A percentile compares a stretch with the other conserved stretches of the same genome.
Evolutionary conservation across 2,888 invertebrate species (phyloP).

Genomic region (Brachyptera putata): DNA sequence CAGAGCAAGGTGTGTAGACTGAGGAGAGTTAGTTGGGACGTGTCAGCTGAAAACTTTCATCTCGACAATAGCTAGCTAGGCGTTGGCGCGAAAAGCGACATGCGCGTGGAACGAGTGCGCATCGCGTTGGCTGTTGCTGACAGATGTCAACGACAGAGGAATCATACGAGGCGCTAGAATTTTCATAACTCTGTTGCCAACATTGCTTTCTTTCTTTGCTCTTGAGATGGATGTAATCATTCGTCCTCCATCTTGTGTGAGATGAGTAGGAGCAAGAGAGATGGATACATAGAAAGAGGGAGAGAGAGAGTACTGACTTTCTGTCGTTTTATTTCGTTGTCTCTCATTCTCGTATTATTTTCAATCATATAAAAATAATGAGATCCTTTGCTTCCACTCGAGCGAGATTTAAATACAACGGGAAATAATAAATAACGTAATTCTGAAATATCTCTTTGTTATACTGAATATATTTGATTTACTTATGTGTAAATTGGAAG

Average conservation of each 20-base stretch:
- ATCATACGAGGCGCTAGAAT: neutral
- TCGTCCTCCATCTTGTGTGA: neutral
- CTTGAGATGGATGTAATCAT: neutral
- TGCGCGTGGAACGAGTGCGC: neutral
- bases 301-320: slow-evolving; percentile 11
- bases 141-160: slow-evolving; percentile 26
- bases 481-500: too few species aligned
- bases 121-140: slow-evolving; percentile 17
- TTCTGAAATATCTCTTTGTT: too few species aligned
- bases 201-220: neutral
- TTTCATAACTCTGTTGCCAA: slow-evolving; percentile 3
- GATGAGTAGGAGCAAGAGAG: neutral
- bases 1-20: too few species aligned
- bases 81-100: slow-evolving; percentile 16
- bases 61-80: slow-evolving; percentile 15
- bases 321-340: slow-evolving; percentile 16
- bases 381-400: slow-evolving; percentile 16
- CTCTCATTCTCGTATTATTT: slow-evolving; percentile 12
- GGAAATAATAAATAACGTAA: neutral
- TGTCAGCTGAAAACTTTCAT: slow-evolving; percentile 8
- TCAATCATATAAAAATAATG: slow-evolving; percentile 24
- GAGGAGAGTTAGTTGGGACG: neutral
- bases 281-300: neutral
- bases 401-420: slow-evolving; percentile 14
- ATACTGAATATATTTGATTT: too few species aligned